Percentiles rank a stretch among this genome's conserved stretches.
phyloP scores from a whole-genome alignment of 2,797 vertebrate genomes.

The Spheniscus humboldti region DNA sequence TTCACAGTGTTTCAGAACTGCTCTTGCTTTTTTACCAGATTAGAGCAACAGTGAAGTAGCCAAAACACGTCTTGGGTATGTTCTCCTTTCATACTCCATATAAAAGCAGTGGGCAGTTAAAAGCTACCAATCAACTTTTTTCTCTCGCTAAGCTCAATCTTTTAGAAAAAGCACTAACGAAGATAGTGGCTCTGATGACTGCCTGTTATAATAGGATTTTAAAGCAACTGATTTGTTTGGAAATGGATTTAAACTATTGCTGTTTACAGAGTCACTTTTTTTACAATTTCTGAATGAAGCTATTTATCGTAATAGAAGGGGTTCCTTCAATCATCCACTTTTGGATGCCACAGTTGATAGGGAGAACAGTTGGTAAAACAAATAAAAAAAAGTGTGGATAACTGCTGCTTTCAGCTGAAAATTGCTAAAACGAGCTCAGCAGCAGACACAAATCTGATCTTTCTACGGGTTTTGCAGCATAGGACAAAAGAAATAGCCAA shows the following conservation, averaged over 20 bases:
- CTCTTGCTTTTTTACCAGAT: neutral
- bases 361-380: constrained; percentile 21
- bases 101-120: neutral
- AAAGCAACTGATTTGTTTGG: constrained; percentile 38
- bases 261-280: neutral
- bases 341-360: constrained; percentile 30
- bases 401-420: constrained; percentile 39
- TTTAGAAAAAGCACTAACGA: neutral
- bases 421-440: constrained; percentile 29
- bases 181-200: neutral
- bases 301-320: neutral
- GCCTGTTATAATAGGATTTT: constrained; percentile 3
- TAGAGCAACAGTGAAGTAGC: neutral
- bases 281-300: neutral
- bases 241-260: constrained; percentile 32
- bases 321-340: constrained; percentile 30
- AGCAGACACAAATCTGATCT: neutral
- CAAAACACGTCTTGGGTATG: neutral
- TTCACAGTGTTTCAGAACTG: neutral
- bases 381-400: neutral
- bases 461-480: neutral
- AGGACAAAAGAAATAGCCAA: neutral
- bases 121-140: neutral
- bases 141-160: neutral
- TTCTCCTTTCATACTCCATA: neutral